phyloP scores from a whole-genome alignment of 2,797 vertebrate genomes.

The Rousettus madagascariensis region DNA sequence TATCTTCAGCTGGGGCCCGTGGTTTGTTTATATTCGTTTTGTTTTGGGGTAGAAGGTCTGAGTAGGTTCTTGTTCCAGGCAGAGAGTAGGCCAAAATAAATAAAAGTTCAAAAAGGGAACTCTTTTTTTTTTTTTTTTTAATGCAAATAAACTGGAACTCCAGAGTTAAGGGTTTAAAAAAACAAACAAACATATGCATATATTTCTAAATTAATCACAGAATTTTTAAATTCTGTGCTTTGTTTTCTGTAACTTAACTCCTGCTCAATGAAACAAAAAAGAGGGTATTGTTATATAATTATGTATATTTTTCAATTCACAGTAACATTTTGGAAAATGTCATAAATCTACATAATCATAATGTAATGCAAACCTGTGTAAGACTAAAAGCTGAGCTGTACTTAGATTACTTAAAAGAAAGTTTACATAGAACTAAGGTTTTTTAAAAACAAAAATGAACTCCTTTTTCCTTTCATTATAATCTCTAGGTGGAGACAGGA shows the following conservation, averaged over 20 bases:
- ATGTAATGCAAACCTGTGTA: not conserved
- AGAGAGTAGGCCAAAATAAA: conserved; percentile 1
- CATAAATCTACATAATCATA: not conserved
- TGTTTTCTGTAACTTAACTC: not conserved
- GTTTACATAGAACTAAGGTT: not conserved
- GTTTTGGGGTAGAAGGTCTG: not conserved
- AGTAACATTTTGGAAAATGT: not conserved
- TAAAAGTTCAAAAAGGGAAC: not conserved
- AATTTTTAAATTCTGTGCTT: not conserved
- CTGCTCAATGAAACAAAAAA: not conserved
- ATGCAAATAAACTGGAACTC: not conserved
- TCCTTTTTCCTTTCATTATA: not conserved
- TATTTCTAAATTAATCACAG: conserved; percentile 4
- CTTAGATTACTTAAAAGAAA: not conserved
- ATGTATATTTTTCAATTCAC: not conserved
- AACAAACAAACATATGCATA: not conserved
- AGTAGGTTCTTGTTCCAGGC: not conserved
- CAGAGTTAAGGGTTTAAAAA: not conserved
- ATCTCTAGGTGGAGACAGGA: not conserved
- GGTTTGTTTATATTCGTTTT: conserved; percentile 17
- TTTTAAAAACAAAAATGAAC: not conserved
- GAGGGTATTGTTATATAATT: not conserved
- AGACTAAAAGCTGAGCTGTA: not conserved
- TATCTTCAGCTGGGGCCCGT: not conserved
- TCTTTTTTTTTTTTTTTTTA: not conserved